Base-by-base conservation (phyloP, 2,888 invertebrate genomes). In the Mongoloraphidia duomilia region DNA sequence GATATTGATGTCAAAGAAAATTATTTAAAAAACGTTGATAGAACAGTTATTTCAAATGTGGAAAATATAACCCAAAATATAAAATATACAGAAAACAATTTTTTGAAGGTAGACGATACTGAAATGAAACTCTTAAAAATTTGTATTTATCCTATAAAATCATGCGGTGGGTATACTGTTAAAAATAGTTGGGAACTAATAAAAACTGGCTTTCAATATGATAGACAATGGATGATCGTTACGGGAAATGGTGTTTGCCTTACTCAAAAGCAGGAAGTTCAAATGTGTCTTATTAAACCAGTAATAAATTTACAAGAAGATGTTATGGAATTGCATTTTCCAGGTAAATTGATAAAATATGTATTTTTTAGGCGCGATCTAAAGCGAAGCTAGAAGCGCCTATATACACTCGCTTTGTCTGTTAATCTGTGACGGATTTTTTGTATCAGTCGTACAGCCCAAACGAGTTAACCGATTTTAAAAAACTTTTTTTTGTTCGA, bases 161-260 rank as follows among this genome's bases (percentile, higher is more conserved):
- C 94, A 0, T 94, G 94, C 66, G 90, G 80, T 1, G 80, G 84
- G 8, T 84, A 82, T 60, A 77, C 82, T 69, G 75, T 86, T 33
- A 60, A 61, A 35, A 60, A 65, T 9, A 64, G 71, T 8, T 95
- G 95, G 93, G 71, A 73, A 50, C 65, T 95, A 48, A 82, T 81
- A 10, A 59, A 67, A 0, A 81, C 80, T 59, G 96, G 96, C 0
- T 74, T 97, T 35, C 74, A 82, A 59, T 91, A 83, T 65, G 97
- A 97, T 66, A 76, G 96, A 55, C 80, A 85, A 61, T 97, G 94
- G 93, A 91, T 95, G 89, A 82, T 97, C 52, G 76, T 91, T 8
- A 85, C 82, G 58, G 76, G 79, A 9, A 75, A 79, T 59, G 93
- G 93, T 12, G 78, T 85, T 52, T 84, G 87, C 51, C 67, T 96